Conservation (phyloP, 2,888 invertebrate species). For the Argyresthia albistria region DNA sequence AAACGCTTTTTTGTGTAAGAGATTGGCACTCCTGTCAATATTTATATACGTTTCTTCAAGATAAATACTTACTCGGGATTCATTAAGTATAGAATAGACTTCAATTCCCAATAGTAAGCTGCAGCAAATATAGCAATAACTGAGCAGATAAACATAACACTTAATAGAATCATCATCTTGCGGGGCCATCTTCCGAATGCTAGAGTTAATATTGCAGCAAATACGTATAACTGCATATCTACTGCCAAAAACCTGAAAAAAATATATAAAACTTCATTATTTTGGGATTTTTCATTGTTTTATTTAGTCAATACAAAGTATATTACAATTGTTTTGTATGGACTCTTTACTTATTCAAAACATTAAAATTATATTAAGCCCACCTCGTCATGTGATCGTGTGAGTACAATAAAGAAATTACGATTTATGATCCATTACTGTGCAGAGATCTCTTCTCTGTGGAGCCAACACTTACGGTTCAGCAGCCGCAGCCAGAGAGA, state of each 20-base stretch:
- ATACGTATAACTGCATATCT: conserved; percentile 42
- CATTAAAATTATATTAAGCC: too few species aligned
- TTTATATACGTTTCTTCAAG: neutral
- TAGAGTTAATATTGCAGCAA: conserved; percentile 25
- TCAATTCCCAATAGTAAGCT: conserved; percentile 26
- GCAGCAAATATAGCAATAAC: neutral
- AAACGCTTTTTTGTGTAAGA: neutral
- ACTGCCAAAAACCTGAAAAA: conserved; percentile 43
- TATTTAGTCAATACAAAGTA: too few species aligned
- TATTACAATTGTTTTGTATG: too few species aligned
- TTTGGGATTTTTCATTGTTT: too few species aligned
- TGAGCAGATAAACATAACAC: conserved; percentile 14
- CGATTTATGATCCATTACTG: too few species aligned
- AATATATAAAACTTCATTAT: too few species aligned
- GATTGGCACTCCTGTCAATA: neutral
- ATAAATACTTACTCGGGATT: conserved; percentile 32
- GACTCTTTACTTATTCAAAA: too few species aligned
- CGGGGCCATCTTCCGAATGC: conserved; percentile 19
- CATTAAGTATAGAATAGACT: conserved; percentile 29
- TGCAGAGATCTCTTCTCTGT: too few species aligned
- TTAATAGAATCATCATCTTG: conserved; percentile 19
- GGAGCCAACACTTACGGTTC: too few species aligned
- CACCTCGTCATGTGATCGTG: too few species aligned
- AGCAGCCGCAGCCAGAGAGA: too few species aligned
- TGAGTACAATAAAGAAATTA: too few species aligned